Conservation (phyloP, 2,113 vertebrate species). For the Pomatostomus ruficeps region DNA sequence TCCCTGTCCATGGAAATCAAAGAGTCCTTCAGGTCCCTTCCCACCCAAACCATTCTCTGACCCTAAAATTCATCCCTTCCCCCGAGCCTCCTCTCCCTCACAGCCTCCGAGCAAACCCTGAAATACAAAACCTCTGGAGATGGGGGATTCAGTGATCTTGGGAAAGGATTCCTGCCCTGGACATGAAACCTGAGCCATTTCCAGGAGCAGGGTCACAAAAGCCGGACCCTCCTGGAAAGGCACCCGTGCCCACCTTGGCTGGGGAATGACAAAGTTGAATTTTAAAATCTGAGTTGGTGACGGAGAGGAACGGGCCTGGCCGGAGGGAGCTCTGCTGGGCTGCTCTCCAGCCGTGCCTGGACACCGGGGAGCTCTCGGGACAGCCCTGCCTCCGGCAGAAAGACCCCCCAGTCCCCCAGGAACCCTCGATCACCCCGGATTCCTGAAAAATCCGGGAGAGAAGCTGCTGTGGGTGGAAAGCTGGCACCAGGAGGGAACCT, state of each 20-base stretch:
- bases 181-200: rapidly evolving
- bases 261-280: background rate
- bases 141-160: background rate
- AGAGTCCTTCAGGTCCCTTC: background rate
- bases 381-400: background rate
- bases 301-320: background rate
- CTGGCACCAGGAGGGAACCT: background rate
- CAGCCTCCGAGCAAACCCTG: background rate
- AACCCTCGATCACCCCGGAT: rapidly evolving
- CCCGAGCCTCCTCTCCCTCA: rapidly evolving
- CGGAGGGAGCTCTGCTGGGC: background rate
- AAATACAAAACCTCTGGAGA: background rate
- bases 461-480: background rate
- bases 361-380: background rate
- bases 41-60: background rate
- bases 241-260: rapidly evolving
- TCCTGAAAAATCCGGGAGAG: rapidly evolving
- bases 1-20: too few relatives aligned
- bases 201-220: background rate
- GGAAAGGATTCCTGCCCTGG: background rate
- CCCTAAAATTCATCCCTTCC: background rate
- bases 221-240: background rate
- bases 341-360: background rate
- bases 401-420: too few relatives aligned
- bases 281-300: background rate